Evolutionary conservation across 2,113 vertebrate genomes (phyloP).

Genomic region (Tetrax tetrax): DNA sequence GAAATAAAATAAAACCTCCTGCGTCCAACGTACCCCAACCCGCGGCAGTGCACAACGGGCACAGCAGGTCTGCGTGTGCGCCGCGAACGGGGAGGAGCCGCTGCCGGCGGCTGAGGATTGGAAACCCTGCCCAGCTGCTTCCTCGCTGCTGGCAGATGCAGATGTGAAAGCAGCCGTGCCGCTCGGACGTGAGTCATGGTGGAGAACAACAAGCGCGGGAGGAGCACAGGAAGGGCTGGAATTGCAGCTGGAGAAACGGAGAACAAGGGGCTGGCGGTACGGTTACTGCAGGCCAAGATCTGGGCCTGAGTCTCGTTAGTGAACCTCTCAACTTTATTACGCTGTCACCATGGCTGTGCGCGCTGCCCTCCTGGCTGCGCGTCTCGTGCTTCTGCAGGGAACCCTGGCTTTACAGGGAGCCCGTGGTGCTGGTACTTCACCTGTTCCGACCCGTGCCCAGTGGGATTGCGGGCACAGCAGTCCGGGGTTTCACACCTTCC

Average conservation of each 20-base stretch:
- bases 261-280: not conserved
- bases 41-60: not conserved
- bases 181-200: not conserved
- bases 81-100: not conserved
- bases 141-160: not conserved
- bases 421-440: fast-evolving
- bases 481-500: not conserved
- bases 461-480: not conserved
- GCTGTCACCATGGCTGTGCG: fast-evolving
- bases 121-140: not conserved
- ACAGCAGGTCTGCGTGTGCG: not conserved
- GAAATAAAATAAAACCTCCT: not conserved
- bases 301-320: not conserved
- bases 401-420: not conserved
- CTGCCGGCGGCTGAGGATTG: not conserved
- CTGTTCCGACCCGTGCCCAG: fast-evolving
- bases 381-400: not conserved
- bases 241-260: not conserved
- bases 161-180: not conserved
- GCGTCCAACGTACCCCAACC: fast-evolving
- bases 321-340: not conserved
- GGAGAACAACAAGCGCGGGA: not conserved
- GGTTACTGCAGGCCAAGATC: not conserved
- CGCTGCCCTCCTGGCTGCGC: not conserved
- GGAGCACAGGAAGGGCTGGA: not conserved